Conservation (phyloP, 1,140 invertebrate genomes). For the Formica exsecta region DNA sequence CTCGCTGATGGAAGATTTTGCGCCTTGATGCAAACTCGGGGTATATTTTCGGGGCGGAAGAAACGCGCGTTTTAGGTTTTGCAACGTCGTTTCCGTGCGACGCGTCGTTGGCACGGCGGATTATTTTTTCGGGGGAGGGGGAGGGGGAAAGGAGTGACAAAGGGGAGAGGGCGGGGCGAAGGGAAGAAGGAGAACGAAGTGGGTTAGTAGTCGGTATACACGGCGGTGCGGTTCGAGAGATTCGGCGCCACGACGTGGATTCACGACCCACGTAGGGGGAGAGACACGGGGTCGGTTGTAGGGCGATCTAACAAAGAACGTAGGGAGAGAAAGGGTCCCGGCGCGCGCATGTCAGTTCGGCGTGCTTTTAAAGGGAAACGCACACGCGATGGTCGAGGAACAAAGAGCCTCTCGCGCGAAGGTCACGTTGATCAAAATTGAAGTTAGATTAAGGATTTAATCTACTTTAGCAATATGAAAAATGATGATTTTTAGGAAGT, state of each 20-base stretch:
- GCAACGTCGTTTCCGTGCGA: constrained; percentile 29
- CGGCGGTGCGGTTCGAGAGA: not conserved
- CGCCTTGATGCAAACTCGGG: not conserved
- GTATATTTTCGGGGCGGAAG: constrained; percentile 27
- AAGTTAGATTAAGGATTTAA: not conserved
- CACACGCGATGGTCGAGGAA: constrained; percentile 65
- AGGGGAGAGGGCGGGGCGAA: not conserved
- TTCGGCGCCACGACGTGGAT: constrained; percentile 41
- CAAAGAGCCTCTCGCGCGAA: constrained; percentile 30
- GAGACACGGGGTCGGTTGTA: constrained; percentile 69
- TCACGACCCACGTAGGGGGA: constrained; percentile 51
- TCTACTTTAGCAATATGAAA: not conserved
- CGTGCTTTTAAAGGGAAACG: constrained; percentile 77
- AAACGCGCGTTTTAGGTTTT: constrained; percentile 12
- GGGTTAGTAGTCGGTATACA: constrained; percentile 79
- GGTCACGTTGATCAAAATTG: not conserved
- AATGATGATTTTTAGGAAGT: too few species aligned
- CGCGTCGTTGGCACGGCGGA: constrained; percentile 44
- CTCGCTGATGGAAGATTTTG: not conserved
- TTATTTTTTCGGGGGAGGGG: constrained; percentile 75
- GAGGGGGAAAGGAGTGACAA: not conserved
- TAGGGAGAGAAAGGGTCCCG: constrained; percentile 61
- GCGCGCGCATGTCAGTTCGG: constrained; percentile 71
- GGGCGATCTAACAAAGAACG: constrained; percentile 78
- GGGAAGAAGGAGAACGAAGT: constrained; percentile 67